Evolutionary conservation across 92 coral and sea anemone species (phyloP), one percentile per base, ranked within the genome.

Genomic region (Bergia puertoricense): DNA sequence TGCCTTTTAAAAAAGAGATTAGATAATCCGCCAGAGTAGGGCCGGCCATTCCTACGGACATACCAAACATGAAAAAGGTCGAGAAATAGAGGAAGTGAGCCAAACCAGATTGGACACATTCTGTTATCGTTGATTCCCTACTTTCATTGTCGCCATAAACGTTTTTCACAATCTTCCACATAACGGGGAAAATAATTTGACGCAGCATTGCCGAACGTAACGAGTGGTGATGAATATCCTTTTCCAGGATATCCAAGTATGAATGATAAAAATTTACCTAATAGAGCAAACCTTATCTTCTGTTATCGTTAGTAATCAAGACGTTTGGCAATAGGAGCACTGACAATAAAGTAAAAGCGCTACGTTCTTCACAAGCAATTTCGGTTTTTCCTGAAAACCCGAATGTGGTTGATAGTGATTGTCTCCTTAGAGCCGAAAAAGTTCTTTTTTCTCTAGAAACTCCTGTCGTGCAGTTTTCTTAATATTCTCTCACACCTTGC

Each of bases 11-110:
- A 85, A 86, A 95, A 18, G 91, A 89, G 57, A 92, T 83, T 86
- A 96, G 86, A 81, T 91, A 91, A 85, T 96, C 98, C 76, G 94
- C 94, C 38, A 96, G 85, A 0, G 98, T 93, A 1, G 98, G 98
- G 15, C 98, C 98, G 0, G 95, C 96, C 94, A 96, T 92, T 5
- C 98, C 96, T 6, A 96, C 96, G 8, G 98, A 91, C 98, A 96
- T 96, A 0, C 98, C 98, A 74, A 96, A 96, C 91, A 96, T 75
- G 45, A 94, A 92, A 76, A 96, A 96, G 50, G 96, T 91, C 69
- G 88, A 84, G 77, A 95, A 94, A 22, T 94, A 96, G 6, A 93
- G 82, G 23, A 90, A 88, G 69, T 95, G 94, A 41, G 93, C 94
- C 69, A 89, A 54, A 4, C 84, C 50, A 1, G 92, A 51, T n/a